Conservation (phyloP, 2,888 invertebrate genomes). For the Patella caerulea region DNA sequence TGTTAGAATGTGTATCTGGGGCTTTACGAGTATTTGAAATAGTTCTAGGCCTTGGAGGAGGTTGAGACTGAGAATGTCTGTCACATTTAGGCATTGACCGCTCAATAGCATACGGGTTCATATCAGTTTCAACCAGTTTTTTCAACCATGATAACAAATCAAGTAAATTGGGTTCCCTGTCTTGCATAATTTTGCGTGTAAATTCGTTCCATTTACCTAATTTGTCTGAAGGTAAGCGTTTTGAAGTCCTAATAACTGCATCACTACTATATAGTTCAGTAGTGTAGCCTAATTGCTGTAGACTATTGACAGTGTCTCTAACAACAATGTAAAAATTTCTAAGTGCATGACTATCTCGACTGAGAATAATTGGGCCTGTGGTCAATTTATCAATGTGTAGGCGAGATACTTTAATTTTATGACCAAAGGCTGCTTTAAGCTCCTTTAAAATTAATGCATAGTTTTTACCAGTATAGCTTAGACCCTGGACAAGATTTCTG, state of each 20-base stretch:
- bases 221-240: constrained; percentile 1
- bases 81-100: no score
- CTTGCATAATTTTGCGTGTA: neutral
- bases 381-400: neutral
- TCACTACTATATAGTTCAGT: constrained; percentile 1
- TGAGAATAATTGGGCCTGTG: neutral
- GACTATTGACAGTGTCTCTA: neutral
- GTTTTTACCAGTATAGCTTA: neutral
- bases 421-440: neutral
- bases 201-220: neutral
- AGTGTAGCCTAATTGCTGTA: neutral
- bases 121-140: neutral
- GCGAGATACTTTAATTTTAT: neutral
- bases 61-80: no score
- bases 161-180: neutral
- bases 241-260: neutral
- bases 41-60: no score
- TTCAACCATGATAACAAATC: neutral
- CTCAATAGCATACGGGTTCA: neutral
- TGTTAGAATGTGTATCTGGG: no score
- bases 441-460: neutral
- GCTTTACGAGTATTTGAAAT: no score
- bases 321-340: neutral
- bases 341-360: neutral
- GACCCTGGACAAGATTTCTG: neutral